Base-by-base conservation (phyloP, 2,113 vertebrate genomes). In the Colossoma macropomum region DNA sequence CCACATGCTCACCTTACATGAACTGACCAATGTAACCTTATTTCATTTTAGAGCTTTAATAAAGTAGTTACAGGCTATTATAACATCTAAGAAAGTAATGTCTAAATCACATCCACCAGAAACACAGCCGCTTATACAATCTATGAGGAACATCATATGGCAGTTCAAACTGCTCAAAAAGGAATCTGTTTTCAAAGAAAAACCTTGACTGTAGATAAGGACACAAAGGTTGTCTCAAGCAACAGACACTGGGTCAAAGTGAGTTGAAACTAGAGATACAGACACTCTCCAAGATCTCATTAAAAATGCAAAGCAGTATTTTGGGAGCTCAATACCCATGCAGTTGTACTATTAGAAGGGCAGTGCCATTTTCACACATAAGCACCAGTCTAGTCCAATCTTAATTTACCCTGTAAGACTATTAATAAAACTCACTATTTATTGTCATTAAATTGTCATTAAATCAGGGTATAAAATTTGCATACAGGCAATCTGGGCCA, bases 271-370 rank as follows among this genome's bases (percentile, higher is more conserved):
- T 87, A 84, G 89, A 92, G 90, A 92, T 83, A 90, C 81, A 88
- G 88, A 91, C 84, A 86, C 83, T 85, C 86, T 86, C 68, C 79
- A 88, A 86, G 79, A 87, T 88, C 89, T 92, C 91, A 92, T 92
- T 85, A 93, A 93, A 92, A 76, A 92, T 94, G 92, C 91, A 93
- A 84, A 78, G 79, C 86, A 78, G 90, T 92, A 94, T 93, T 94
- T 92, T 90, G 84, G 90, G 92, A 91, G 81, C 87, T 82, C 86
- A 83, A 68, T 88, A 87, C 87, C 83, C 84, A 56, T 86, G 88
- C 91, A 91, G 90, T 84, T 83, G 83, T 75, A 82, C 84, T 88
- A 90, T 86, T 89, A 89, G 86, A 92, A 89, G 87, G 90, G 66
- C 75, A 75, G 63, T 87, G 73, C 86, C 88, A 89, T 90, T 90